Percentiles rank a stretch among this genome's conserved stretches.
phyloP scores from a whole-genome alignment of 2,797 vertebrate genomes.

The Neostethus bicornis region DNA sequence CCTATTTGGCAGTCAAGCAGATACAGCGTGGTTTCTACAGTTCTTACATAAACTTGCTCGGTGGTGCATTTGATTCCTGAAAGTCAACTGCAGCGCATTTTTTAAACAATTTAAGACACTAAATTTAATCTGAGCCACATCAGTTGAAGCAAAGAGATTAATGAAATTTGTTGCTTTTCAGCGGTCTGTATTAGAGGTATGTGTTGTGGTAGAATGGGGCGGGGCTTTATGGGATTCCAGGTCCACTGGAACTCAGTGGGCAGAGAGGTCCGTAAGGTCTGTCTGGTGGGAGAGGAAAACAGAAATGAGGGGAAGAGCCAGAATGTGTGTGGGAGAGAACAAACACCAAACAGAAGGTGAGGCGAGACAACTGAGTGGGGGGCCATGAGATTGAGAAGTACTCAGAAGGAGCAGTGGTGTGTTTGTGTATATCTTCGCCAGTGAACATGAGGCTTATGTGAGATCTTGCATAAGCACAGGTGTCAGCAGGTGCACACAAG shows the following conservation, averaged over 20 bases:
- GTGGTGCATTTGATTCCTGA: too few species aligned
- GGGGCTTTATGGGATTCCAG: constrained; percentile 43
- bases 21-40: too few species aligned
- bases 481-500: constrained; percentile 74
- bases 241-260: constrained; percentile 55
- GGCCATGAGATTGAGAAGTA: constrained; percentile 70
- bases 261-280: constrained; percentile 66
- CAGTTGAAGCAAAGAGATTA: not conserved
- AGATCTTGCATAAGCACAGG: constrained; percentile 75
- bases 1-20: too few species aligned
- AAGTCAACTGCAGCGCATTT: too few species aligned
- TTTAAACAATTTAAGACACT: too few species aligned
- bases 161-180: constrained; percentile 10
- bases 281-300: constrained; percentile 68
- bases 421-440: constrained; percentile 31
- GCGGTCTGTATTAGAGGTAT: constrained; percentile 3
- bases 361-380: constrained; percentile 76
- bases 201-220: too few species aligned
- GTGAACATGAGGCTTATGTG: constrained; percentile 52
- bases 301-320: constrained; percentile 65
- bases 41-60: too few species aligned
- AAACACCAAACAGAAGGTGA: constrained; percentile 77
- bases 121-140: not conserved
- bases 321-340: constrained; percentile 72
- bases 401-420: constrained; percentile 41